Evolutionary conservation across 2,797 vertebrate species (phyloP), one percentile per base, ranked within the genome.

Genomic region (Falco cherrug): DNA sequence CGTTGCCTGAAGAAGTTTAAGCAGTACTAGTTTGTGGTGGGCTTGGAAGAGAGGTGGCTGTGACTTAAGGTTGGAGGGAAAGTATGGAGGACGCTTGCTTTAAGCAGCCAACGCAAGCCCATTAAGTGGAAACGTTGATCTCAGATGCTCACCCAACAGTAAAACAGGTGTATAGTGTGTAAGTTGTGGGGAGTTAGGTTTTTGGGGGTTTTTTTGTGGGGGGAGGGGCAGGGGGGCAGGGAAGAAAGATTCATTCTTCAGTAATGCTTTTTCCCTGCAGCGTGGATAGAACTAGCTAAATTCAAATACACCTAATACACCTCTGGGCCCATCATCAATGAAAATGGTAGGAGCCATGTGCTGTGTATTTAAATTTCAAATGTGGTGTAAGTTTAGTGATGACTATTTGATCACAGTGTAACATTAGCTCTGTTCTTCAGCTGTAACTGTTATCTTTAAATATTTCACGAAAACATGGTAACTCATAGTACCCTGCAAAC

Each of bases 361-460:
- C 33, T 63, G 10, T 45, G 16, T 28, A 16, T 69, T 84, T 51
- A 53, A 67, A 61, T 54, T 87, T 29, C n/a, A 75, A 43, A 48
- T 0, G 1, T 43, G 26, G 54, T 2, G 0, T 65, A 45, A 43
- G n/a, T 64, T 67, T 31, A 48, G 22, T 76, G 26, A 31, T 54
- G 41, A 78, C 35, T 70, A 22, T 76, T 88, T 82, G 22, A 87
- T 74, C 39, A 79, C 43, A 86, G 1, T 47, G 45, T 73, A 74
- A 59, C 33, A 25, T 59, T 48, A 74, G 9, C 53, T 89, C 39
- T 76, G 2, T 67, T 84, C 41, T 73, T 87, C 51, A 74, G 29
- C 51, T 79, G 28, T 56, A 85, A 64, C 48, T 48, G 24, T 79
- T 87, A 51, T 11, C 54, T 76, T 90, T 59, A 92, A 96, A 39